Conservation (phyloP, 2,888 invertebrate species). For the Agapostemon virescens region DNA sequence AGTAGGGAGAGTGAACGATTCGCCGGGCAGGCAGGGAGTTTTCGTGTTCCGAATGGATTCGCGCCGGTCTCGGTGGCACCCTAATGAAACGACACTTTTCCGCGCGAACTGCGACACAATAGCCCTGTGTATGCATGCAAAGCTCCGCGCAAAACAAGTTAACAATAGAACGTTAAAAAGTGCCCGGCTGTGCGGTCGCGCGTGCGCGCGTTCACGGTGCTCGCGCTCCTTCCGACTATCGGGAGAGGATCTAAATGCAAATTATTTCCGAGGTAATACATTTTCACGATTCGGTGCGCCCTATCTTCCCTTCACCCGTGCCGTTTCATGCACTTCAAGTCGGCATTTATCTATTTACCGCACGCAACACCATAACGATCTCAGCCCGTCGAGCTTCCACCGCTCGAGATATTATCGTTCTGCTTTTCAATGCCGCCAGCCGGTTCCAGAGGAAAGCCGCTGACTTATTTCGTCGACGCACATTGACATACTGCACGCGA, state of each 20-base stretch:
- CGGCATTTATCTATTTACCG: constrained; percentile 56
- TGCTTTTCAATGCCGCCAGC: constrained; percentile 37
- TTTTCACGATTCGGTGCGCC: constrained; percentile 54
- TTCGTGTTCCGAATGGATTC: background rate
- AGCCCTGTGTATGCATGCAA: constrained; percentile 2
- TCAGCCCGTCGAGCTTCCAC: constrained; percentile 20
- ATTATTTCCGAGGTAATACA: constrained; percentile 58
- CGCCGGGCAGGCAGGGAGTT: background rate
- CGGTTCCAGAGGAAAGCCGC: constrained; percentile 30
- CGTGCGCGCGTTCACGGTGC: background rate
- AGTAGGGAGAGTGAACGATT: constrained; percentile 8
- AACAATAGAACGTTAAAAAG: constrained; percentile 32
- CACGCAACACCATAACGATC: constrained; percentile 50
- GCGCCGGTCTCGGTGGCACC: background rate
- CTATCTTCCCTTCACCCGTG: constrained; percentile 36
- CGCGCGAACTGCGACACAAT: background rate
- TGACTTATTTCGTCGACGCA: constrained; percentile 44
- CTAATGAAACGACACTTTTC: constrained; percentile 13
- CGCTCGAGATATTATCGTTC: constrained; percentile 41
- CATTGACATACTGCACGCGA: constrained; percentile 14
- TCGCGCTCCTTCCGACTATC: constrained; percentile 40
- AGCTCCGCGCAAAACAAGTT: background rate
- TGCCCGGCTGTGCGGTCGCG: background rate
- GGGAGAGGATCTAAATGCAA: constrained; percentile 60
- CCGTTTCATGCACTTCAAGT: constrained; percentile 56